Evolutionary conservation across 2,797 vertebrate genomes (phyloP), one percentile per base, ranked within the genome.

Genomic region (Aotus griseimembra): DNA sequence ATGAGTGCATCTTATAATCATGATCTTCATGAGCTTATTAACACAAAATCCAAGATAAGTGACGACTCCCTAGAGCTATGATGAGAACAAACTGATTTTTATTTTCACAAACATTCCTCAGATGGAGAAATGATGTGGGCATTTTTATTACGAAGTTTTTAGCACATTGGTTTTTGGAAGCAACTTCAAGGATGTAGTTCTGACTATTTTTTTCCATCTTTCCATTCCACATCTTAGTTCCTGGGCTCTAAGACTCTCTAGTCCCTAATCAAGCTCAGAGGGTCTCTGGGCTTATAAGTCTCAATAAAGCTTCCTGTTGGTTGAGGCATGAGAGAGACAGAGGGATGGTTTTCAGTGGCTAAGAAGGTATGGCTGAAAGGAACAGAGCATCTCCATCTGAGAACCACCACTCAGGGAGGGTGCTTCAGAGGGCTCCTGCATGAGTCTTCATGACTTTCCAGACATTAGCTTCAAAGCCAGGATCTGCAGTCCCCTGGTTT

Each of bases 81-180:
- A 88, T 87, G 93, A 96, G 55, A 85, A 39, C 44, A 75, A 90
- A 82, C 46, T 84, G 61, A 84, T 70, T 92, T 93, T 88, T 88
- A 86, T 94, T 93, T 96, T 22, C 5, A 70, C 50, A 94, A 86
- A 88, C 33, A 58, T 92, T 75, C 61, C 75, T 89, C 73, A 88
- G 84, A 75, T 89, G 80, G 64, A 95, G 15, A 94, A 90, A 95
- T 82, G 46, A 81, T 92, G 50, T 90, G 36, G 10, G 9, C 19
- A 4, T 92, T 92, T 89, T 81, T 33, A 77, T 72, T 85, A 76
- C 57, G 84, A 94, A 95, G 41, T 58, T 79, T n/a, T 96, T 89
- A 91, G 83, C 61, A 80, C 19, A 33, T 50, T 33, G 41, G 12
- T 58, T 90, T 17, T 67, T 89, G 44, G 67, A 83, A 95, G 17